Evolutionary conservation across 1,140 invertebrate genomes (phyloP), one percentile per base, ranked within the genome.

Genomic region (Pseudomyrmex flavicornis): DNA sequence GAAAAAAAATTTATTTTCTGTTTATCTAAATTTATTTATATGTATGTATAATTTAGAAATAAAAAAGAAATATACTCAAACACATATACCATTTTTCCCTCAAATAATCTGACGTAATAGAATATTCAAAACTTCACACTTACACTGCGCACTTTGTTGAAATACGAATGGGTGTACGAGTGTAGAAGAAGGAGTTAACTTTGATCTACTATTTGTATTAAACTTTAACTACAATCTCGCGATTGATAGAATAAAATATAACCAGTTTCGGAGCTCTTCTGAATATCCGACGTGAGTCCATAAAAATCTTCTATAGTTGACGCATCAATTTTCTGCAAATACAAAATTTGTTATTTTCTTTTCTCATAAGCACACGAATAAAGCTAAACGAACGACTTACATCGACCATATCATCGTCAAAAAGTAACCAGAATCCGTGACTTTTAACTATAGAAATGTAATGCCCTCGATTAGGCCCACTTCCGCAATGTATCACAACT

Each of bases 211-310:
- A 88, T 79, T 85, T 68, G 79, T 83, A 84, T 82, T 82, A 84
- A 84, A 65, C 90, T 93, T 91, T 94, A 94, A 92, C 93, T 94
- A 86, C 94, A 95, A 92, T 99, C 99, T 93, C 98, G 96, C 56
- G 98, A 99, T 95, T 99, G 99, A 95, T 99, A 99, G 95, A 99
- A 99, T 87, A 99, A 95, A 93, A 99, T 99, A 94, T 99, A 99
- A 88, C 99, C 99, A 85, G 99, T 99, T 95, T 99, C 99, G 44
- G 98, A 99, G 89, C 98, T 99, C 95, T 99, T 99, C 93, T 99
- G 99, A 92, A 99, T 97, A 93, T 99, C 99, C 79, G 98, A 99
- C 20, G 99, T 99, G 87, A 99, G 96, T 89, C 99, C 99, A 95
- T 99, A 99, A 95, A 99, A 99, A 94, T 99, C 99, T 96, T 99